Evolutionary conservation across 2,888 invertebrate genomes (phyloP).

Genomic region (Alcis repandata): DNA sequence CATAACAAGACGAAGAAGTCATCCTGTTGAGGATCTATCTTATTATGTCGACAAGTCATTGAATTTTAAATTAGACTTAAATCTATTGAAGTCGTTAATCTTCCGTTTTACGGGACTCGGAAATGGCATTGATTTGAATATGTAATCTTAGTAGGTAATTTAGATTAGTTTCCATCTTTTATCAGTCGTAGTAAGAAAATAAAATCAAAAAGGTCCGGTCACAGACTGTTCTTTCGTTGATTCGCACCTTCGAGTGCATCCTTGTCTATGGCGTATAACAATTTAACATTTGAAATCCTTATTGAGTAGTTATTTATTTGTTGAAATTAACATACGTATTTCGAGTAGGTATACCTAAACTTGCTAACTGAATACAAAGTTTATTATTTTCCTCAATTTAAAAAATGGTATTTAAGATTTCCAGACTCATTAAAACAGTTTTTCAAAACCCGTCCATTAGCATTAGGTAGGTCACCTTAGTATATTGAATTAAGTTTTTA

Average conservation of each 20-base stretch:
- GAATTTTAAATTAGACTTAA: conserved; percentile 38
- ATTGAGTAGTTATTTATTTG: too few species aligned
- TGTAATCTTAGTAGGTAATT: not conserved
- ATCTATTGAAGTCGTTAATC: conserved; percentile 20
- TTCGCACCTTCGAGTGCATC: too few species aligned
- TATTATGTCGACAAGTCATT: conserved; percentile 38
- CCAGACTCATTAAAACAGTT: not conserved
- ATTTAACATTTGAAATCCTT: too few species aligned
- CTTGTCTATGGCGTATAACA: too few species aligned
- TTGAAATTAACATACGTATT: not conserved
- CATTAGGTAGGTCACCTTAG: not conserved
- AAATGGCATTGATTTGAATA: conserved; percentile 19
- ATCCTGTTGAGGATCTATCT: conserved; percentile 30
- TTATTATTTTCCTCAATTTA: conserved; percentile 20
- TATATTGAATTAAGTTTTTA: too few species aligned
- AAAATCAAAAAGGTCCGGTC: too few species aligned
- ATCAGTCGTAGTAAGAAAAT: not conserved
- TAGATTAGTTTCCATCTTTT: not conserved
- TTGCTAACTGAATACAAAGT: not conserved
- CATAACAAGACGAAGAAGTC: conserved; percentile 34
- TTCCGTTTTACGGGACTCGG: conserved; percentile 40
- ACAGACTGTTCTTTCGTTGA: too few species aligned
- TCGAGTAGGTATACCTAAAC: not conserved
- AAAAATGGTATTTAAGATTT: too few species aligned
- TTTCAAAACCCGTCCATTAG: not conserved